Conservation (phyloP, 2,113 vertebrate genomes). For the Micronycteris hirsuta region DNA sequence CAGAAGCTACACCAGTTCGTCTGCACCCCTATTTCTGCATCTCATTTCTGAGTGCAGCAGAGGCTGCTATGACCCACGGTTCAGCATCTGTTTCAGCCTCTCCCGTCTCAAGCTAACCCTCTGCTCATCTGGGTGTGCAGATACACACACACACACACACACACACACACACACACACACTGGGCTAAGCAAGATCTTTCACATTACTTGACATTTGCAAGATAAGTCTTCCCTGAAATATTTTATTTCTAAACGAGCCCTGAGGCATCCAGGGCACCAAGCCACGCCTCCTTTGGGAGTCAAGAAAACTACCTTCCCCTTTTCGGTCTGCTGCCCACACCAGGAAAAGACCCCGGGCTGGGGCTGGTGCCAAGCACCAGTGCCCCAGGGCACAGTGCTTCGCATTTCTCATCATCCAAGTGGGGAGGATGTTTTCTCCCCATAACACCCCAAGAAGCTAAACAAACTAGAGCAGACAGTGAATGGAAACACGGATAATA, state of each 20-base stretch:
- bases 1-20: neutral
- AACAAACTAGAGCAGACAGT: neutral
- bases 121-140: neutral
- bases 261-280: neutral
- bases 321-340: neutral
- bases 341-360: neutral
- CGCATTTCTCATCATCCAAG: neutral
- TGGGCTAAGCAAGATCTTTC: neutral
- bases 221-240: neutral
- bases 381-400: neutral
- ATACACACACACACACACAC: too few relatives aligned
- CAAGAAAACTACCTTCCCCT: neutral
- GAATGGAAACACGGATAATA: neutral
- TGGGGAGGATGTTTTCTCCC: neutral
- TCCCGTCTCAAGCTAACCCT: neutral
- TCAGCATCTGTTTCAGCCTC: neutral
- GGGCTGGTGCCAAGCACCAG: neutral
- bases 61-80: neutral
- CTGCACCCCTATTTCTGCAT: rapidly evolving
- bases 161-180: neutral
- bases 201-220: neutral
- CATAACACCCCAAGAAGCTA: neutral
- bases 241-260: neutral
- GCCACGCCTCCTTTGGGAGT: neutral
- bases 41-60: neutral